phyloP scores from a whole-genome alignment of 2,888 invertebrate genomes.

The Tenthredo distinguenda region DNA sequence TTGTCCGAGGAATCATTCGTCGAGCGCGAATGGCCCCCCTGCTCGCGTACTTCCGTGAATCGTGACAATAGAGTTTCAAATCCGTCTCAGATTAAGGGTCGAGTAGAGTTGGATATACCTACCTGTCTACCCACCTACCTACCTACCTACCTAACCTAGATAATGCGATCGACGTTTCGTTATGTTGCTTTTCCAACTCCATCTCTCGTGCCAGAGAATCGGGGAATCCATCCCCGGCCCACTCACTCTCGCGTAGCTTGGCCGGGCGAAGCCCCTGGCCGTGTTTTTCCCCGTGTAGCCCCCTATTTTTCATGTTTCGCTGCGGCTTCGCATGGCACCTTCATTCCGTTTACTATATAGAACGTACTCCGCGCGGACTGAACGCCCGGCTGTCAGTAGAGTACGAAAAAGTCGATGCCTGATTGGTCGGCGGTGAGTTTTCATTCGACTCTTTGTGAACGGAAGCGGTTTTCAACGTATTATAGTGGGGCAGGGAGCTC shows the following conservation, averaged over 20 bases:
- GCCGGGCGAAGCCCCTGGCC: constrained; percentile 59
- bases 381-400: constrained; percentile 58
- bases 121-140: constrained; percentile 31
- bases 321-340: constrained; percentile 78
- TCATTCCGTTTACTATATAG: constrained; percentile 68
- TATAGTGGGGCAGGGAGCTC: constrained; percentile 48
- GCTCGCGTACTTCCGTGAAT: constrained; percentile 66
- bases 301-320: constrained; percentile 79
- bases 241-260: constrained; percentile 58
- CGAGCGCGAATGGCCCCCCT: constrained; percentile 3
- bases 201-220: constrained; percentile 65
- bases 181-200: constrained; percentile 77
- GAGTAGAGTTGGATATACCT: constrained; percentile 56
- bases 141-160: constrained; percentile 62
- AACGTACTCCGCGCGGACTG: constrained; percentile 72
- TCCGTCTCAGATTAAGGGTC: constrained; percentile 75
- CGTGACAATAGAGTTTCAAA: constrained; percentile 76
- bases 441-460: constrained; percentile 67
- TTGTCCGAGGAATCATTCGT: background rate
- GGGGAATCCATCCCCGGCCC: constrained; percentile 66
- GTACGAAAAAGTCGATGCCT: constrained; percentile 60
- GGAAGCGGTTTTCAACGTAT: constrained; percentile 46
- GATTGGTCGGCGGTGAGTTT: constrained; percentile 66
- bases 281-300: constrained; percentile 77
- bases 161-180: constrained; percentile 78